Percentiles rank a stretch among this genome's conserved stretches.
Evolutionary conservation across 2,888 invertebrate species (phyloP).

Genomic region (Scaptomyza parva): DNA sequence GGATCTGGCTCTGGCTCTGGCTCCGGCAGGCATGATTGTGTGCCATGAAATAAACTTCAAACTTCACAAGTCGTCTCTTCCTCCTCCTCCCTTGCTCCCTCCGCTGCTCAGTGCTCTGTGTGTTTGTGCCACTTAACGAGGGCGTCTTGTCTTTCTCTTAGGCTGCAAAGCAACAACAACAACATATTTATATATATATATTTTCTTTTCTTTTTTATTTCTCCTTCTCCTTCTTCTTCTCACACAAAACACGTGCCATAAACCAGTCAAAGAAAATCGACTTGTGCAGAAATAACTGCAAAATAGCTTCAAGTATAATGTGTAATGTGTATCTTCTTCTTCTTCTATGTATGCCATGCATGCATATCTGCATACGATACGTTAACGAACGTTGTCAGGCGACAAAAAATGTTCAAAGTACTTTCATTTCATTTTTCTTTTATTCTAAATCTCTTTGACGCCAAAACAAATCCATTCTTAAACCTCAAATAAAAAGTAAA

Average conservation of each 20-base stretch:
- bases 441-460: too few relatives aligned
- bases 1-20: too few relatives aligned
- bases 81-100: too few relatives aligned
- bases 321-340: not conserved
- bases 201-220: not conserved
- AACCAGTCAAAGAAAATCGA: conserved; percentile 22
- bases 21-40: too few relatives aligned
- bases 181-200: not conserved
- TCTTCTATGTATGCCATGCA: too few relatives aligned
- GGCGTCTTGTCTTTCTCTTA: conserved; percentile 41
- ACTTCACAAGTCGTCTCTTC: conserved; percentile 9
- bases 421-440: too few relatives aligned
- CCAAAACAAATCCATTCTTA: too few relatives aligned
- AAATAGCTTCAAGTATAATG: conserved; percentile 2
- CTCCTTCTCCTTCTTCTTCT: not conserved
- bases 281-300: conserved; percentile 17
- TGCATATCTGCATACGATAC: too few relatives aligned
- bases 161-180: too few relatives aligned
- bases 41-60: conserved; percentile 38
- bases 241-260: conserved; percentile 20
- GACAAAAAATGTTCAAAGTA: too few relatives aligned
- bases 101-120: not conserved
- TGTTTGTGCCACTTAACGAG: conserved; percentile 52
- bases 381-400: too few relatives aligned
- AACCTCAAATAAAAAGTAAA: too few relatives aligned